Evolutionary conservation across 2,113 vertebrate genomes (phyloP).

Genomic region (Papio anubis): DNA sequence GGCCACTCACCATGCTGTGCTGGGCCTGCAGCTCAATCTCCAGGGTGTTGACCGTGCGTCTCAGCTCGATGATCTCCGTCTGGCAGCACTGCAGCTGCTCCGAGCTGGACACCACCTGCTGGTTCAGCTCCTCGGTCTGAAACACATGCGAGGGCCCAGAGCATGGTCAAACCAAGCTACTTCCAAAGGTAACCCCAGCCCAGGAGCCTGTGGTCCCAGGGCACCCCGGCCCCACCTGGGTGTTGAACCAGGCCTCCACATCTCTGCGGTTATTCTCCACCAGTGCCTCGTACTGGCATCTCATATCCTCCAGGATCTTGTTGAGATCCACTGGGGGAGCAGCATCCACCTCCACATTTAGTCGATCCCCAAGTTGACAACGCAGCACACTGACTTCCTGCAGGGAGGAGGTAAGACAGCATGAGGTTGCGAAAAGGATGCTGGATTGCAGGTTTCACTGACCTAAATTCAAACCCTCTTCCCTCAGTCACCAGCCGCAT

Average conservation of each 20-base stretch:
- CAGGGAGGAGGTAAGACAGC: not conserved
- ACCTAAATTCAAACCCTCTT: not conserved
- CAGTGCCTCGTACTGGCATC: slow-evolving; percentile 88
- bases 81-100: slow-evolving; percentile 80
- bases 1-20: slow-evolving; percentile 76
- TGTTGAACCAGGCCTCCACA: slow-evolving; percentile 86
- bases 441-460: fast-evolving
- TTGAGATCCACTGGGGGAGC: slow-evolving; percentile 84
- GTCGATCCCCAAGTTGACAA: slow-evolving; percentile 88
- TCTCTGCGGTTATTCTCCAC: slow-evolving; percentile 84
- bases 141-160: not conserved
- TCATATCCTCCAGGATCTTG: slow-evolving; percentile 81
- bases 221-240: slow-evolving; percentile 86
- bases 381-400: slow-evolving; percentile 89
- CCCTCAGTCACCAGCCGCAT: not conserved
- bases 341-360: slow-evolving; percentile 90
- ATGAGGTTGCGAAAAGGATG: not conserved
- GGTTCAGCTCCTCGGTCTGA: slow-evolving; percentile 80
- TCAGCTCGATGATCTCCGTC: slow-evolving; percentile 79
- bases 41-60: slow-evolving; percentile 76
- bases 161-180: not conserved
- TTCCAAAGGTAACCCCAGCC: slow-evolving; percentile 76
- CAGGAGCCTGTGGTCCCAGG: slow-evolving; percentile 44
- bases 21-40: slow-evolving; percentile 85
- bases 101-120: slow-evolving; percentile 78